Percentiles rank a stretch among this genome's conserved stretches.
Conservation (phyloP, 2,888 invertebrate genomes). For the Drosophila subquinaria region DNA sequence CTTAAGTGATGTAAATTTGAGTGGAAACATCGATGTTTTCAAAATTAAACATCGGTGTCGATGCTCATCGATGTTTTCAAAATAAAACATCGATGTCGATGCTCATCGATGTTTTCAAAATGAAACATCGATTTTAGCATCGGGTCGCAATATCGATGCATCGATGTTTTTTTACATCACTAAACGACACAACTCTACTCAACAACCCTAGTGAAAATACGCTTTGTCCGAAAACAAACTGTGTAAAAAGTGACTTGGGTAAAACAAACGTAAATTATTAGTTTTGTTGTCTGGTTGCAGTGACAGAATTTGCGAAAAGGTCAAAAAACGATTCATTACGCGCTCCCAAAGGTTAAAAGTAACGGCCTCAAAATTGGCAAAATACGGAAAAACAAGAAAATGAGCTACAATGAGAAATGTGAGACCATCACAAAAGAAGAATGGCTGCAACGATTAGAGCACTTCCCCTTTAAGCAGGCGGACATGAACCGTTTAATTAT, state of each 20-base stretch:
- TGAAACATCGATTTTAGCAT: no score
- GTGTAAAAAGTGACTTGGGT: constrained; percentile 11
- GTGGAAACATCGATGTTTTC: no score
- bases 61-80: no score
- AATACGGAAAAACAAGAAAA: constrained; percentile 83
- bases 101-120: no score
- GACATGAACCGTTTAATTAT: constrained; percentile 99
- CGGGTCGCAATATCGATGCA: no score
- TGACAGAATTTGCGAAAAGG: neutral
- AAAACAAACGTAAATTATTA: constrained; percentile 15
- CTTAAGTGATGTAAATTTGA: no score
- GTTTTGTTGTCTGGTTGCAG: neutral
- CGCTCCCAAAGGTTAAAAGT: constrained; percentile 37
- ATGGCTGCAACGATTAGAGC: constrained; percentile 84
- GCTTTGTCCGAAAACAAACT: constrained; percentile 50
- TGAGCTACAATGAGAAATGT: constrained; percentile 85
- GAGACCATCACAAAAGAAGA: constrained; percentile 85
- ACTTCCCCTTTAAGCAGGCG: constrained; percentile 92
- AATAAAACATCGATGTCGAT: no score
- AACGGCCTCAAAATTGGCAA: constrained; percentile 85
- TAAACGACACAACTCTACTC: neutral
- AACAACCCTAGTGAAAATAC: constrained; percentile 6
- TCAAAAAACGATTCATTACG: constrained; percentile 22
- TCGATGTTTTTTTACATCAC: no score
- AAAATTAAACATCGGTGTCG: no score